These are phyloP conservation scores for Conus betulinus DNA, from an alignment of 1,140 invertebrate genomes.

Conservation along the genomic window DNA sequence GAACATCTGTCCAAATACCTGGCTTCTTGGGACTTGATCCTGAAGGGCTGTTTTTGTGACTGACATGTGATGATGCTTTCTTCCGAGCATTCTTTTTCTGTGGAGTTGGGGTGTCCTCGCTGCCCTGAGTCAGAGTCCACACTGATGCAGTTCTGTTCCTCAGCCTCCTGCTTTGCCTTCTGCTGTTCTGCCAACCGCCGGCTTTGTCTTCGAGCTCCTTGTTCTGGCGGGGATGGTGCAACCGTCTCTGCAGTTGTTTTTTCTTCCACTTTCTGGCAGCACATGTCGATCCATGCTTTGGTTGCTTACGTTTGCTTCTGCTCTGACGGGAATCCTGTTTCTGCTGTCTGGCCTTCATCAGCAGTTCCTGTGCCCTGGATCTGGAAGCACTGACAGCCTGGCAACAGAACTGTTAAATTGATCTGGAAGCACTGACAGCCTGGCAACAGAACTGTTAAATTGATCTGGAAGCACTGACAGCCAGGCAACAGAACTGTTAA, in stretches of 20 bases:
- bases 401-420: no score
- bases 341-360: conserved; percentile 20
- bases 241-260: background rate
- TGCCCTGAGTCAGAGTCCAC: conserved; percentile 6
- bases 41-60: background rate
- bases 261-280: background rate
- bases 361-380: conserved; percentile 26
- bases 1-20: background rate
- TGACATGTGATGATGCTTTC: background rate
- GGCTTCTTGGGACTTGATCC: conserved; percentile 15
- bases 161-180: background rate
- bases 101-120: background rate
- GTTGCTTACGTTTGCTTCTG: background rate
- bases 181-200: conserved; percentile 1
- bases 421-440: no score
- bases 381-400: conserved; percentile 15
- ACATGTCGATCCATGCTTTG: background rate
- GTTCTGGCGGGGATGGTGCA: background rate
- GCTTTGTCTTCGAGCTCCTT: conserved; percentile 8
- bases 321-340: background rate
- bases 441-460: no score
- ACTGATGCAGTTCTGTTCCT: background rate
- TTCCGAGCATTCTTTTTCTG: background rate
- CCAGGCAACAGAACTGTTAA: no score
- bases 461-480: no score